A percentile compares a stretch with the other conserved stretches of the same genome.
phyloP scores from a whole-genome alignment of 1,140 invertebrate genomes.

The Helicoverpa zea region DNA sequence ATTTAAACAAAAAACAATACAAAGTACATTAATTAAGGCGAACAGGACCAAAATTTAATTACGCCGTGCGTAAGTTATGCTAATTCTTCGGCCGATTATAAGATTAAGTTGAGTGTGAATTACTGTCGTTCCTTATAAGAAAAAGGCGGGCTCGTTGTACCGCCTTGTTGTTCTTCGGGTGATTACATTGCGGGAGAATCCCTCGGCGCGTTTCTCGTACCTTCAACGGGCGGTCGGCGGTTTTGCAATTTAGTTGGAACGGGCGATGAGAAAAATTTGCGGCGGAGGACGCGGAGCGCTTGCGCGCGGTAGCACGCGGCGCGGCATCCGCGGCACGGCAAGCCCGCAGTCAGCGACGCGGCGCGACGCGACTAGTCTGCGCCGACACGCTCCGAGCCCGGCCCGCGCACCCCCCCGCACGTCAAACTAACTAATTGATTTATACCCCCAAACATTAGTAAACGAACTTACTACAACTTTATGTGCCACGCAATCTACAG shows the following conservation, averaged over 20 bases:
- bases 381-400: slow-evolving; percentile 49
- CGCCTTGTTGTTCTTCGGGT: slow-evolving; percentile 70
- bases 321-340: slow-evolving; percentile 41
- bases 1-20: slow-evolving; percentile 30
- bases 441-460: slow-evolving; percentile 57
- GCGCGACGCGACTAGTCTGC: slow-evolving; percentile 48
- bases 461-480: slow-evolving; percentile 63
- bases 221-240: slow-evolving; percentile 67
- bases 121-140: slow-evolving; percentile 57
- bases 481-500: slow-evolving; percentile 31
- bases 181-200: slow-evolving; percentile 72
- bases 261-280: slow-evolving; percentile 79
- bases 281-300: slow-evolving; percentile 54
- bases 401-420: slow-evolving; percentile 57
- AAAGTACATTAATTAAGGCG: slow-evolving; percentile 37
- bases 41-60: slow-evolving; percentile 40
- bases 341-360: slow-evolving; percentile 70
- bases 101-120: slow-evolving; percentile 67
- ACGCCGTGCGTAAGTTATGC: slow-evolving; percentile 49
- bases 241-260: slow-evolving; percentile 78
- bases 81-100: slow-evolving; percentile 67
- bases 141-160: slow-evolving; percentile 68
- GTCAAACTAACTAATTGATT: slow-evolving; percentile 82
- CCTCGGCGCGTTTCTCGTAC: slow-evolving; percentile 67
- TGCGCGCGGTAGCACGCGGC: slow-evolving; percentile 44